phyloP scores from a whole-genome alignment of 1,140 invertebrate genomes.

The Drosophila subobscura region DNA sequence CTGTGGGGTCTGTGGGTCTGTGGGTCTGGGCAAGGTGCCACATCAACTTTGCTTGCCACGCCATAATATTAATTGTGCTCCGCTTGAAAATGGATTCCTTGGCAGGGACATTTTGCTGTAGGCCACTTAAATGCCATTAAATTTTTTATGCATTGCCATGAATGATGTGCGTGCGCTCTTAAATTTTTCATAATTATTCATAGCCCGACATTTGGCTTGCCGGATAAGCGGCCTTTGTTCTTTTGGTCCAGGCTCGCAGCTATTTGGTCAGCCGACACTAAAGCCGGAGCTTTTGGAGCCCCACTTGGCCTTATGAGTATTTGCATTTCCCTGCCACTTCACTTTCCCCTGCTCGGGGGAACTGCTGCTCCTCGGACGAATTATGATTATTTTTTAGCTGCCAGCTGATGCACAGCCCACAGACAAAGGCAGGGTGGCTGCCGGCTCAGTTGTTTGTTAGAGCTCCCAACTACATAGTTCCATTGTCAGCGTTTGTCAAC shows the following conservation, averaged over 20 bases:
- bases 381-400: constrained; percentile 59
- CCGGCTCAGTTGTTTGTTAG: constrained; percentile 20
- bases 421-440: constrained; percentile 6
- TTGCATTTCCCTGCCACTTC: constrained; percentile 56
- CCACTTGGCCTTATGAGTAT: constrained; percentile 34
- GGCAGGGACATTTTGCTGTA: constrained; percentile 47
- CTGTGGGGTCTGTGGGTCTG: too few relatives aligned
- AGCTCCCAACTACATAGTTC: constrained; percentile 42
- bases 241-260: constrained; percentile 39
- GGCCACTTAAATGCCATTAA: constrained; percentile 81
- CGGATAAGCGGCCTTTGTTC: constrained; percentile 59
- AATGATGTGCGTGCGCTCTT: constrained; percentile 54
- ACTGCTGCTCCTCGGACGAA: constrained; percentile 12
- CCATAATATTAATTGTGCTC: constrained; percentile 79
- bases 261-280: constrained; percentile 62
- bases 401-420: constrained; percentile 47
- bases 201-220: constrained; percentile 39
- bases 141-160: constrained; percentile 70
- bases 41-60: constrained; percentile 75
- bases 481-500: constrained; percentile 41
- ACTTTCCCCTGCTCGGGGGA: constrained; percentile 37
- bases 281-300: constrained; percentile 22
- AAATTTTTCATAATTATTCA: constrained; percentile 80
- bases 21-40: constrained; percentile 52
- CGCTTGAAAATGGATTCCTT: constrained; percentile 45